Evolutionary conservation across 1,140 invertebrate species (phyloP).

Genomic region (Diabrotica undecimpunctata): DNA sequence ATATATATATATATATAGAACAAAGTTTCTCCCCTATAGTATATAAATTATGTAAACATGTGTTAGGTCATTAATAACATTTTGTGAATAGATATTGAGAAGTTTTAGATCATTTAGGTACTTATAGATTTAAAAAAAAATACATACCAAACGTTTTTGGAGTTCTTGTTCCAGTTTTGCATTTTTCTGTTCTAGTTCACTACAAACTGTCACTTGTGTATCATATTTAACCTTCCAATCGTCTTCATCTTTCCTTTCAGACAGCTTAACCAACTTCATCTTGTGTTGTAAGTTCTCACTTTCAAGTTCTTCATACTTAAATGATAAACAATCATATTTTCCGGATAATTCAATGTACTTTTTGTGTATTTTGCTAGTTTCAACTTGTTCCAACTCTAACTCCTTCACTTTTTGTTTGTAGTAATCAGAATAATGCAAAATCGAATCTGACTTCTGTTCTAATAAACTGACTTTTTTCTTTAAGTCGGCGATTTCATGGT

Average conservation of each 20-base stretch:
- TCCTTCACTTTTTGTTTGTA: conserved; percentile 33
- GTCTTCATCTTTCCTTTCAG: neutral
- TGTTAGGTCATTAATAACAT: too few relatives aligned
- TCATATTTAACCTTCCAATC: conserved; percentile 19
- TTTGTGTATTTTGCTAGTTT: conserved; percentile 34
- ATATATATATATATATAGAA: too few relatives aligned
- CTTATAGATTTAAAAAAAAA: too few relatives aligned
- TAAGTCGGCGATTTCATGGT: conserved; percentile 27
- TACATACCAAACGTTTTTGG: neutral
- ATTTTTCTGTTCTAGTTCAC: conserved; percentile 35
- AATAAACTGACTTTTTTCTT: conserved; percentile 27
- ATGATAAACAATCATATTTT: conserved; percentile 41
- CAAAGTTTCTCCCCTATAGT: too few relatives aligned
- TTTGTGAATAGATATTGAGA: too few relatives aligned
- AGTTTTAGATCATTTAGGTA: too few relatives aligned
- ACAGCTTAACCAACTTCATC: conserved; percentile 1
- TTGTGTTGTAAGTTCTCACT: conserved; percentile 18
- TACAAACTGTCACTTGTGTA: conserved; percentile 25
- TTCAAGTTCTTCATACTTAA: conserved; percentile 33
- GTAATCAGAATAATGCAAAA: conserved; percentile 19
- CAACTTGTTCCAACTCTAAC: conserved; percentile 24
- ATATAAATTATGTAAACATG: too few relatives aligned
- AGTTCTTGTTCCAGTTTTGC: conserved; percentile 25
- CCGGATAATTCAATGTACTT: conserved; percentile 43
- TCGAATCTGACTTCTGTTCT: conserved; percentile 26